Evolutionary conservation across 2,113 vertebrate genomes (phyloP).

Genomic region (Sebastes fasciatus): DNA sequence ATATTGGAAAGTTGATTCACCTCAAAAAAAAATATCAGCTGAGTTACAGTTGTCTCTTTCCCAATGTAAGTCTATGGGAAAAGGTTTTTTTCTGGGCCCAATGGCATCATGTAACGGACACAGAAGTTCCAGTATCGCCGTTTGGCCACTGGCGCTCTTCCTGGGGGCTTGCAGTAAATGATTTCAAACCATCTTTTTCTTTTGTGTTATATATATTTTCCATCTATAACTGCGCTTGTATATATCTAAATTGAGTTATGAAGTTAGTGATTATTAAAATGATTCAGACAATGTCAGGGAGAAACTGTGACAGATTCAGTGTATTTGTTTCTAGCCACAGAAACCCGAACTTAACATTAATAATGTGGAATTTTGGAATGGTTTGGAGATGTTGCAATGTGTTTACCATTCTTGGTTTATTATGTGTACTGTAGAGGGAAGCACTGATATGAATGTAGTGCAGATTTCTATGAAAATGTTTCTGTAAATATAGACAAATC

Average conservation of each 20-base stretch:
- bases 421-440: background rate
- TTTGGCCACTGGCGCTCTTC: no score
- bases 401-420: constrained; percentile 1
- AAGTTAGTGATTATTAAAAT: constrained; percentile 1
- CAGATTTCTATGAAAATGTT: constrained; percentile 21
- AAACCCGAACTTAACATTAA: background rate
- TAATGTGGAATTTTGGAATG: background rate
- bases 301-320: background rate
- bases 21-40: no score
- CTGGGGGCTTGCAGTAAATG: background rate
- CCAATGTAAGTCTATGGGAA: no score
- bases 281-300: background rate
- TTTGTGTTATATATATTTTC: constrained; percentile 12
- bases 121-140: no score
- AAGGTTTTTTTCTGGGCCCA: no score
- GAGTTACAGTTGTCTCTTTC: no score
- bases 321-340: constrained; percentile 10
- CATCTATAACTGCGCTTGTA: constrained; percentile 17
- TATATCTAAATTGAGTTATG: background rate
- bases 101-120: no score
- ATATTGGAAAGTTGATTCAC: no score
- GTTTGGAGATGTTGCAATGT: constrained; percentile 2
- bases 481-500: constrained; percentile 27
- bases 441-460: constrained; percentile 6
- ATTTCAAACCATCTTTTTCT: background rate